These are phyloP conservation scores for Caenorhabditis parvicauda DNA, from an alignment of 2,888 invertebrate species.

Conservation along the genomic window DNA sequence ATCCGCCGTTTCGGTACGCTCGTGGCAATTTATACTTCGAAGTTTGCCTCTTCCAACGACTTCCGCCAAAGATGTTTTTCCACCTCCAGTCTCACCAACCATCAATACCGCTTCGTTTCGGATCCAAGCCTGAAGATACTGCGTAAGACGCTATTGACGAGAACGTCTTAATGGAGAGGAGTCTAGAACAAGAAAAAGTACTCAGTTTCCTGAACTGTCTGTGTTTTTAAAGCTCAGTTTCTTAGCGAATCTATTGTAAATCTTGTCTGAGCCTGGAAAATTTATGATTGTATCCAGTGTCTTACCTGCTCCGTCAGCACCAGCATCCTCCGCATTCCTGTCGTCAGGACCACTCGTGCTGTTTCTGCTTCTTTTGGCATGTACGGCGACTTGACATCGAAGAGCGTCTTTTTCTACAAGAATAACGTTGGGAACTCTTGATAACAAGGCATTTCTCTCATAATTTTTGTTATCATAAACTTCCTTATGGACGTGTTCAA, in stretches of 20 bases:
- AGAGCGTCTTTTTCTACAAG: constrained; percentile 35
- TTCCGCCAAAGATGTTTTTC: constrained; percentile 54
- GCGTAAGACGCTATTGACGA: not conserved
- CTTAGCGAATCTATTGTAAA: no score
- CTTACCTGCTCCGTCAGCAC: constrained; percentile 69
- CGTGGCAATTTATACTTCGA: constrained; percentile 88
- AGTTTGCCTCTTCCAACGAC: constrained; percentile 72
- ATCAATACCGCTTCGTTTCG: constrained; percentile 90
- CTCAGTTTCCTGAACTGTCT: not conserved
- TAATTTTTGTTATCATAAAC: no score
- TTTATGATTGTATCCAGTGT: not conserved
- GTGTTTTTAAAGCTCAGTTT: no score
- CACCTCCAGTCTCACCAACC: constrained; percentile 86
- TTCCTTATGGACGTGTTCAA: no score
- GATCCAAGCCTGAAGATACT: constrained; percentile 71
- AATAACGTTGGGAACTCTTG: constrained; percentile 16
- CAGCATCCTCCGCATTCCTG: constrained; percentile 77
- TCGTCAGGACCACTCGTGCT: constrained; percentile 88
- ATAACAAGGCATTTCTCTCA: not conserved
- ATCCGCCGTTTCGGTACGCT: constrained; percentile 97
- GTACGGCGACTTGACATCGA: constrained; percentile 48
- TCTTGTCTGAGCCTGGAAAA: no score
- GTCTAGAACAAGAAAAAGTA: not conserved
- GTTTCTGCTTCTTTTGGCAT: constrained; percentile 65
- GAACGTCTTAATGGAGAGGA: not conserved